These are phyloP conservation scores for Tenodera sinensis DNA, from an alignment of 2,888 invertebrate species.

Conservation along the genomic window DNA sequence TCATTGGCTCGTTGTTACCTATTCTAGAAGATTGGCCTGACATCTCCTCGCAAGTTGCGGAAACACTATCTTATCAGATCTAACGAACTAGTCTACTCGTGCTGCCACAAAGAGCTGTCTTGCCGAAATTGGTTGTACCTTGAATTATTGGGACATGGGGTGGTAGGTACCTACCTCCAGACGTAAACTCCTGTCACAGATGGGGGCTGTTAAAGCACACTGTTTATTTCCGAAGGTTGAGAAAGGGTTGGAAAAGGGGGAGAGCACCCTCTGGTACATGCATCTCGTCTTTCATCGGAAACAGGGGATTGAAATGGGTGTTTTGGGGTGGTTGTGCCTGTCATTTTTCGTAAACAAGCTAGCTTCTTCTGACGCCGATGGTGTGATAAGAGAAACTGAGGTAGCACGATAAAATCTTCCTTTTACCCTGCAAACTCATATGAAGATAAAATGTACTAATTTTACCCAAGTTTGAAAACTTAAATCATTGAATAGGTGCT, in stretches of 20 bases:
- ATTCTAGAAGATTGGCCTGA: not conserved
- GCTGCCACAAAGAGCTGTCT: not conserved
- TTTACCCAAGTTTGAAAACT: too few species aligned
- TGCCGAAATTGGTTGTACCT: not conserved
- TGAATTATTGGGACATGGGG: not conserved
- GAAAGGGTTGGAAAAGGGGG: not conserved
- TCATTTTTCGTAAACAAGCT: not conserved
- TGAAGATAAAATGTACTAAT: too few species aligned
- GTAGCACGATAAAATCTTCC: not conserved
- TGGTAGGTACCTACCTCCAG: not conserved
- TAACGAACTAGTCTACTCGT: not conserved
- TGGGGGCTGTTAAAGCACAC: not conserved
- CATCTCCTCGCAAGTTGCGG: too few species aligned
- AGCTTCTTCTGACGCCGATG: not conserved
- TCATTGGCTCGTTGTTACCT: not conserved
- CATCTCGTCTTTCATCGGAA: not conserved
- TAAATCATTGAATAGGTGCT: too few species aligned
- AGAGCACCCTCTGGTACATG: not conserved
- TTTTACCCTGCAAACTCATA: too few species aligned
- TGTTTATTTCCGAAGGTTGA: not conserved
- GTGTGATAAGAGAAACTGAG: not conserved
- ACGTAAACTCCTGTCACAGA: not conserved
- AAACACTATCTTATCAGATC: not conserved
- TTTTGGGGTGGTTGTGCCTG: not conserved
- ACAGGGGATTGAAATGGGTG: not conserved